These are phyloP conservation scores for Micrasema minimum DNA, from an alignment of 1,140 invertebrate species.

Conservation along the genomic window DNA sequence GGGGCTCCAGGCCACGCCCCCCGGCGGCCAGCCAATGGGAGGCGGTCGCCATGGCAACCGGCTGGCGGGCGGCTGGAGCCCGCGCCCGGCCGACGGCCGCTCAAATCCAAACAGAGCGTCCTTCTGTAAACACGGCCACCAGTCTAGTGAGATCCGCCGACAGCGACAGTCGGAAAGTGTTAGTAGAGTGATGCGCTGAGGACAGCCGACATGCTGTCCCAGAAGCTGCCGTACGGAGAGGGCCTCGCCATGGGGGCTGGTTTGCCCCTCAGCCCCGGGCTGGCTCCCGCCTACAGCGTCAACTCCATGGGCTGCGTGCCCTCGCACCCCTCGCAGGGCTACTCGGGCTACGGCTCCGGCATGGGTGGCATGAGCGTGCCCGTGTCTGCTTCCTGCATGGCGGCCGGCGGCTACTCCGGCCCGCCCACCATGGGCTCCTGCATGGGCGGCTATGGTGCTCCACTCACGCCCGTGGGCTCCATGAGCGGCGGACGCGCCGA, in stretches of 20 bases:
- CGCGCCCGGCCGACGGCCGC: slow-evolving; percentile 48
- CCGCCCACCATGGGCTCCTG: slow-evolving; percentile 81
- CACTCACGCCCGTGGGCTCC: slow-evolving; percentile 66
- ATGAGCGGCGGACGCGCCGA: slow-evolving; percentile 66
- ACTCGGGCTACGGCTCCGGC: slow-evolving; percentile 71
- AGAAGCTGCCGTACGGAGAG: slow-evolving; percentile 68
- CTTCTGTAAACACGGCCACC: slow-evolving; percentile 57
- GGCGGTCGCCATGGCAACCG: slow-evolving; percentile 29
- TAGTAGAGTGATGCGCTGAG: slow-evolving; percentile 55
- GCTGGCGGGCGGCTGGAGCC: slow-evolving; percentile 14
- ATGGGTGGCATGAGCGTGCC: slow-evolving; percentile 70
- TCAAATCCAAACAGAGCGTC: slow-evolving; percentile 58
- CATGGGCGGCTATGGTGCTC: slow-evolving; percentile 70
- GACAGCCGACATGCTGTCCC: slow-evolving; percentile 63
- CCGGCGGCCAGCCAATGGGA: slow-evolving; percentile 21
- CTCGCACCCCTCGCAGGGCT: slow-evolving; percentile 73
- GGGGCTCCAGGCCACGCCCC: background rate
- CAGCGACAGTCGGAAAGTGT: slow-evolving; percentile 64
- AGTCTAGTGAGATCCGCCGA: slow-evolving; percentile 65
- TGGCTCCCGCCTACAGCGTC: slow-evolving; percentile 81
- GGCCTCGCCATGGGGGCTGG: slow-evolving; percentile 63
- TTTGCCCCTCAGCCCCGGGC: slow-evolving; percentile 64
- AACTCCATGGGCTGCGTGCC: slow-evolving; percentile 83
- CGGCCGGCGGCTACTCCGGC: slow-evolving; percentile 72
- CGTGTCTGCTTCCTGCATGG: slow-evolving; percentile 75